phyloP scores from a whole-genome alignment of 2,797 vertebrate species.

The Eleutherodactylus coqui region DNA sequence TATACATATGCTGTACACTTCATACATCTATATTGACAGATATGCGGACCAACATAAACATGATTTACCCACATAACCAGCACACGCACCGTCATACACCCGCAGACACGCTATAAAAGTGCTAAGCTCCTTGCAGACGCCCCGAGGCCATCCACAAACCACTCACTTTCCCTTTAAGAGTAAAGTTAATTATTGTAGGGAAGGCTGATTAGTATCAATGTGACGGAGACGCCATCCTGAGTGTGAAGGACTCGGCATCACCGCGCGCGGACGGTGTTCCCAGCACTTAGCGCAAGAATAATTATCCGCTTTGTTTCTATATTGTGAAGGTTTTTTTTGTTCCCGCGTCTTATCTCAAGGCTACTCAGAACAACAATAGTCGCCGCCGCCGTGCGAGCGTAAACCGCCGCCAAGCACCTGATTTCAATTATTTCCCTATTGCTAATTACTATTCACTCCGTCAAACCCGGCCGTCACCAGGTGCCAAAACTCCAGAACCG shows the following conservation, averaged over 20 bases:
- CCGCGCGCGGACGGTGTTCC: neutral
- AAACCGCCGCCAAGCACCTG: slow-evolving; percentile 20
- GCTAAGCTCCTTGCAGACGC: too few relatives aligned
- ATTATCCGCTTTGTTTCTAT: slow-evolving; percentile 39
- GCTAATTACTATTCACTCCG: slow-evolving; percentile 44
- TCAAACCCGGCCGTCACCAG: neutral
- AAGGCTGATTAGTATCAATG: slow-evolving; percentile 33
- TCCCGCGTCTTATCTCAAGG: slow-evolving; percentile 43
- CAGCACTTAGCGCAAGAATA: slow-evolving; percentile 2
- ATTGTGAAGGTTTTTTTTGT: slow-evolving; percentile 38
- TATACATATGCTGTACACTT: too few relatives aligned
- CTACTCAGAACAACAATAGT: slow-evolving; percentile 32
- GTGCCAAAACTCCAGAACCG: slow-evolving; percentile 30
- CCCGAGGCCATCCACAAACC: too few relatives aligned
- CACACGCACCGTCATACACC: too few relatives aligned
- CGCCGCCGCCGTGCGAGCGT: neutral
- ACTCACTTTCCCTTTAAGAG: neutral
- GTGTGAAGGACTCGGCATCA: slow-evolving; percentile 8
- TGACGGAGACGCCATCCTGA: slow-evolving; percentile 30
- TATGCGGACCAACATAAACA: too few relatives aligned
- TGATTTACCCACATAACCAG: too few relatives aligned
- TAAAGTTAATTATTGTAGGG: neutral
- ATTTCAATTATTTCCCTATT: slow-evolving; percentile 38
- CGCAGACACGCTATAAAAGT: too few relatives aligned
- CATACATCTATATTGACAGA: too few relatives aligned